Evolutionary conservation across 2,888 invertebrate genomes (phyloP), one percentile per base, ranked within the genome.

Genomic region (Cordilura impudica): DNA sequence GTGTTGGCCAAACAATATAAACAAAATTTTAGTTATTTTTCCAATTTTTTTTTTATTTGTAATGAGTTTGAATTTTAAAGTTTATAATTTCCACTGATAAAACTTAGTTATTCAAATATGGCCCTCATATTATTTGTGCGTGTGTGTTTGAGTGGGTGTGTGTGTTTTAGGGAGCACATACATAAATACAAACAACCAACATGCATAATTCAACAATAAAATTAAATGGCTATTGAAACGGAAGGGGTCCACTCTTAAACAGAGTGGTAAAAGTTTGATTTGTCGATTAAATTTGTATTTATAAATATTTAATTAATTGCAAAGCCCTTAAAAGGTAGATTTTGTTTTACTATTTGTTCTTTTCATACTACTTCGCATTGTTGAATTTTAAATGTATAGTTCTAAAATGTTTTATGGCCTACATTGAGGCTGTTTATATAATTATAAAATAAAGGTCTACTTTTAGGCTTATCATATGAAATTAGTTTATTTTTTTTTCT

Each of bases 301-400:
- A 51, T 63, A 63, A 63, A 63, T 51, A 49, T 63, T 63, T 63
- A 63, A 63, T 63, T 63, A 63, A 63, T 63, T 63, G 35, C 35
- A 51, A 63, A 63, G n/a, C 49, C 35, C 47, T 19, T 12, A 18
- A 47, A 49, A 49, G 21, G 21, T 43, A 29, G 7, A 21, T 5
- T 8, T 29, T n/a, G 10, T 18, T 31, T 29, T 8, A n/a, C 16
- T 29, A 18, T 19, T 61, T 61, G 8, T 2, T 10, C 35, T 39
- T 35, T 35, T 29, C n/a, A n/a, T 29, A 29, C 29, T 1, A 31
- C 12, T 12, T 39, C n/a, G 1, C 35, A 39, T n/a, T 58, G 49
- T 51, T 65, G 39, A 51, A 43, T 26, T 60, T 51, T n/a, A 21
- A 16, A 23, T 51, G 7, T 35, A 60, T 31, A 23, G 21, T 23